Evolutionary conservation across 23 tunicate species (phyloP).

Genomic region (Diplosoma virens): DNA sequence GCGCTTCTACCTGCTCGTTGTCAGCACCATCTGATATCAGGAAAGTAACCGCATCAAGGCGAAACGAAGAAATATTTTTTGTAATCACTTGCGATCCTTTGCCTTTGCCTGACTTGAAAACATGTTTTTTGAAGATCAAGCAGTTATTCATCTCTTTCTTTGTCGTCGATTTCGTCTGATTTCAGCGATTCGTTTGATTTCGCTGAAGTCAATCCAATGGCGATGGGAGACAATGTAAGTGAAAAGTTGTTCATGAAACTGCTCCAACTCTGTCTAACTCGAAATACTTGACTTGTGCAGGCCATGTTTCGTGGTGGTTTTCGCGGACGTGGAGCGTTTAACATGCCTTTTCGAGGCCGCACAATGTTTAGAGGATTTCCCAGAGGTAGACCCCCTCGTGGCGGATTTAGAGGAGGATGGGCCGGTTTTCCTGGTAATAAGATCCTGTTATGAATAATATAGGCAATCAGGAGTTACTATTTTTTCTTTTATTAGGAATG

Average conservation of each 20-base stretch:
- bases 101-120: too few species aligned
- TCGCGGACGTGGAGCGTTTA: conserved; percentile 54
- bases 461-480: too few species aligned
- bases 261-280: conserved; percentile 16
- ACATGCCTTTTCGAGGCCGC: conserved; percentile 65
- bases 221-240: conserved; percentile 5
- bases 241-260: conserved; percentile 18
- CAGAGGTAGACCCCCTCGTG: conserved; percentile 45
- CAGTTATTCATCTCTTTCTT: conserved; percentile 71
- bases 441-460: too few species aligned
- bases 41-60: too few species aligned
- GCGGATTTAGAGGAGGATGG: conserved; percentile 62
- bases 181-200: conserved; percentile 91
- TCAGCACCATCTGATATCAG: too few species aligned
- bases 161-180: conserved; percentile 70
- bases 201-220: conserved; percentile 47
- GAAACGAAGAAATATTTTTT: too few species aligned
- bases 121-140: conserved; percentile 43
- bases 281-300: too few species aligned
- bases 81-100: too few species aligned
- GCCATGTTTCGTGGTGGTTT: conserved; percentile 33
- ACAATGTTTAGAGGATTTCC: conserved; percentile 74
- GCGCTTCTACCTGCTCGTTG: too few species aligned
- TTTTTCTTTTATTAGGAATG: neutral
- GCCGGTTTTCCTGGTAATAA: conserved; percentile 38